Evolutionary conservation across 2,888 invertebrate species (phyloP).

Genomic region (Aspidiotus rigidus): DNA sequence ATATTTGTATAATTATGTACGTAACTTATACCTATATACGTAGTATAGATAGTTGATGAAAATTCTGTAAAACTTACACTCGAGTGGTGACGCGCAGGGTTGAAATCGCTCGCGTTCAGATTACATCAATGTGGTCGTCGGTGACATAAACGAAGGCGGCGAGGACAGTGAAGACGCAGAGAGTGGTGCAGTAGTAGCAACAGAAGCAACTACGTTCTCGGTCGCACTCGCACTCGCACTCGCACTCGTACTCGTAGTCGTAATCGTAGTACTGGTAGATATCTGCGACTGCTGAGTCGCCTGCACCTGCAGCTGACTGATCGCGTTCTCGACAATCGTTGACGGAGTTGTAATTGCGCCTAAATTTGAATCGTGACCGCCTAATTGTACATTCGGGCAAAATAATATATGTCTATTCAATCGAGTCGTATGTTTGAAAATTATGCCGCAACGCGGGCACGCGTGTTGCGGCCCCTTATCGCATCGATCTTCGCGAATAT

Average conservation of each 20-base stretch:
- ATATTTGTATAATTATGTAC: no score
- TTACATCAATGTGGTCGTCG: slow-evolving; percentile 25
- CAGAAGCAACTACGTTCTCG: no score
- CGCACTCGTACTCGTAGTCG: no score
- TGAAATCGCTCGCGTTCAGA: background rate
- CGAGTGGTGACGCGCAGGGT: background rate
- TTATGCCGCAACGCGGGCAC: slow-evolving; percentile 50
- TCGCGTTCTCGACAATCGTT: slow-evolving; percentile 12
- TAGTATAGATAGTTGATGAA: no score
- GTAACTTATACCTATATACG: no score
- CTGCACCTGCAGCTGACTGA: slow-evolving; percentile 5
- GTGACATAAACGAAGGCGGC: slow-evolving; percentile 21
- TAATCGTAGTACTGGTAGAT: background rate
- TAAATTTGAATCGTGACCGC: slow-evolving; percentile 24
- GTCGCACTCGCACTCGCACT: no score
- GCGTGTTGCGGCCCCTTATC: slow-evolving; percentile 60
- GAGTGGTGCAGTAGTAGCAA: background rate
- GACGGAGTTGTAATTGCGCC: background rate
- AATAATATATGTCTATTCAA: slow-evolving; percentile 38
- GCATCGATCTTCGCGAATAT: slow-evolving; percentile 49
- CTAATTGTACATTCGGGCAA: slow-evolving; percentile 36
- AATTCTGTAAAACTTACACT: no score
- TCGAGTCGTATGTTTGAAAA: slow-evolving; percentile 41
- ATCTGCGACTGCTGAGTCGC: slow-evolving; percentile 13
- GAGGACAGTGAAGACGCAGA: background rate